Evolutionary conservation across 2,888 invertebrate genomes (phyloP).

Genomic region (Gandaritis pyraliata): DNA sequence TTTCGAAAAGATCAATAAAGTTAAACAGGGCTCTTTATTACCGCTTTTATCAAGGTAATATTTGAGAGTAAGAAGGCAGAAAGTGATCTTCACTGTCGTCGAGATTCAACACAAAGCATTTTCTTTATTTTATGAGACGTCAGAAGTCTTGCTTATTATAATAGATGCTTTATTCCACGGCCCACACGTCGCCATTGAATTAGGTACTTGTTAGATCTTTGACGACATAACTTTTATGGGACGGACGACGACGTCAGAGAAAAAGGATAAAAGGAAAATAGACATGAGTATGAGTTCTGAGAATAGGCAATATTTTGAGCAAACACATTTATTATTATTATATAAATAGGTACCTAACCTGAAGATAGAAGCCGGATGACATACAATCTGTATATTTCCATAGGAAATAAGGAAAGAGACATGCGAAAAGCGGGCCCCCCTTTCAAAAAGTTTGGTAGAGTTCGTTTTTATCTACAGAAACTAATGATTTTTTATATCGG

Average conservation of each 20-base stretch:
- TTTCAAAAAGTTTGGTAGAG: slow-evolving; percentile 48
- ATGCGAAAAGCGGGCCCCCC: slow-evolving; percentile 42
- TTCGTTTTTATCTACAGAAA: slow-evolving; percentile 41
- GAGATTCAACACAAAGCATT: slow-evolving; percentile 29
- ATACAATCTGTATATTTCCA: slow-evolving; percentile 44
- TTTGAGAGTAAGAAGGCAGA: slow-evolving; percentile 25
- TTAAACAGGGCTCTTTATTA: slow-evolving; percentile 22
- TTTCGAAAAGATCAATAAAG: slow-evolving; percentile 7
- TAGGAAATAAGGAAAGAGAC: slow-evolving; percentile 46
- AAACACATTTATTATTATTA: slow-evolving; percentile 2
- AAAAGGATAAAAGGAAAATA: slow-evolving; percentile 39
- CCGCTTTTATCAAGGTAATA: slow-evolving; percentile 27
- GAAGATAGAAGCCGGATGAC: slow-evolving; percentile 27
- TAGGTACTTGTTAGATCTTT: slow-evolving; percentile 33
- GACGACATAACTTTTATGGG: slow-evolving; percentile 33
- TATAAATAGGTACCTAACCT: slow-evolving; percentile 5
- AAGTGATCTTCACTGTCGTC: slow-evolving; percentile 26
- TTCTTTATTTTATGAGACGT: slow-evolving; percentile 30
- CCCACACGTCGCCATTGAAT: slow-evolving; percentile 37
- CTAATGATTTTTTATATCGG: neutral
- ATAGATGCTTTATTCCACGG: slow-evolving; percentile 35
- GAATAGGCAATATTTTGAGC: slow-evolving; percentile 27
- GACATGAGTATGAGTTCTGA: slow-evolving; percentile 23
- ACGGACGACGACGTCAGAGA: slow-evolving; percentile 42
- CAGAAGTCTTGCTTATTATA: slow-evolving; percentile 24